Evolutionary conservation across 2,888 invertebrate species (phyloP).

Genomic region (Dryococelus australis): DNA sequence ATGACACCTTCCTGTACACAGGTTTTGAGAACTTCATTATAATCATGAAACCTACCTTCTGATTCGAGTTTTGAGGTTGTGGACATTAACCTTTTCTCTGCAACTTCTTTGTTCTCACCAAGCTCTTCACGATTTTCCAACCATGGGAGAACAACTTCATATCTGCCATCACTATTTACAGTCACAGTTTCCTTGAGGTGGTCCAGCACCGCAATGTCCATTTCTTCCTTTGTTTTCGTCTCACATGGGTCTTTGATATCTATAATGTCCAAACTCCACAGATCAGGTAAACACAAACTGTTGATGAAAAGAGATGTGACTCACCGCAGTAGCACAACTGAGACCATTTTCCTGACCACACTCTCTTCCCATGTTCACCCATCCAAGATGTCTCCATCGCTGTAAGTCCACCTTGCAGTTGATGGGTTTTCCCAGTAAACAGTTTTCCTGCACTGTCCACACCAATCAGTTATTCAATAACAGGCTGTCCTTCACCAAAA

Average conservation of each 20-base stretch:
- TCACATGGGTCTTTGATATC: conserved; percentile 13
- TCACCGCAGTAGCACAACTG: background rate
- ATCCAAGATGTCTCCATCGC: too few relatives aligned
- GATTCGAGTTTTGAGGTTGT: background rate
- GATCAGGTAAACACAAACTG: background rate
- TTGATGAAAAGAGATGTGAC: background rate
- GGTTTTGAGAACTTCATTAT: background rate
- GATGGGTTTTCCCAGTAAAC: background rate
- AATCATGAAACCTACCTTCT: background rate
- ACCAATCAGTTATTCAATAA: background rate
- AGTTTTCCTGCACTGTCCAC: background rate
- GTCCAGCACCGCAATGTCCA: background rate
- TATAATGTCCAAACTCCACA: background rate
- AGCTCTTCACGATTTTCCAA: background rate
- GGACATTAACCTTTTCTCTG: background rate
- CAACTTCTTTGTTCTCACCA: background rate
- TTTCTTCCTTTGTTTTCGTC: background rate
- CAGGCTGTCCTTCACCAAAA: background rate
- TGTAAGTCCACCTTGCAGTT: background rate
- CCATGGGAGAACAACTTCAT: conserved; percentile 19
- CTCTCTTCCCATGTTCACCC: background rate
- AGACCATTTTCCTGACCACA: background rate
- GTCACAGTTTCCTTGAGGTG: conserved; percentile 16
- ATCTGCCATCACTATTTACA: background rate
- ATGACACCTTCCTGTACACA: conserved; percentile 20